Evolutionary conservation across 2,888 invertebrate species (phyloP), one percentile per base, ranked within the genome.

Genomic region (Malthinus flaveolus): DNA sequence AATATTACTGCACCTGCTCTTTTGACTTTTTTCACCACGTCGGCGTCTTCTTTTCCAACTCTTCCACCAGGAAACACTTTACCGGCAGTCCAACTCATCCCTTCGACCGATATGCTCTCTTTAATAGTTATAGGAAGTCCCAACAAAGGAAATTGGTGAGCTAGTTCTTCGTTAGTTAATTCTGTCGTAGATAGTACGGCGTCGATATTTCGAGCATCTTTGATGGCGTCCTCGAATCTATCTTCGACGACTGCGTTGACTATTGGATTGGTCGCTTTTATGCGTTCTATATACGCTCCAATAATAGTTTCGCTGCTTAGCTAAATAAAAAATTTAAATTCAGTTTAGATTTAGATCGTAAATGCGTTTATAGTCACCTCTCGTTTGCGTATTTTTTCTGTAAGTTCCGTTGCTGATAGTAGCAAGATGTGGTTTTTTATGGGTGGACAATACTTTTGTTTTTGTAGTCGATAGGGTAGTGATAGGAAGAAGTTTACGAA

Each of bases 41-140:
- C 83, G 0, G 93, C 91, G 77, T 95, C 90, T 1, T 79, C 68
- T 0, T 76, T 66, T 0, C 91, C 88, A n/a, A 78, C 78, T 0
- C 79, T 66, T 0, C 78, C 78, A 0, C 77, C 76, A 6, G 12
- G 81, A 76, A 13, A 82, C 80, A 83, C 60, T 49, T 83, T 82
- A 1, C 94, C 94, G 35, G 89, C 87, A 0, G 87, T 83, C 69
- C 87, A 84, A 2, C 87, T 86, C 75, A 91, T 74, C 1, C 91
- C 93, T 83, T 89, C 85, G 2, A 92, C 86, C 45, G 86, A 85
- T 68, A 92, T 87, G 67, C 89, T 88, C 76, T 93, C 93, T 76
- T 94, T 95, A 0, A 92, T 87, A 5, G 94, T 91, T 61, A 95
- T 82, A 0, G 95, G 95, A 4, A 95, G 84, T 3, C 95, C 95